Conservation (phyloP, 2,888 invertebrate species). For the Yponomeuta malinellus region DNA sequence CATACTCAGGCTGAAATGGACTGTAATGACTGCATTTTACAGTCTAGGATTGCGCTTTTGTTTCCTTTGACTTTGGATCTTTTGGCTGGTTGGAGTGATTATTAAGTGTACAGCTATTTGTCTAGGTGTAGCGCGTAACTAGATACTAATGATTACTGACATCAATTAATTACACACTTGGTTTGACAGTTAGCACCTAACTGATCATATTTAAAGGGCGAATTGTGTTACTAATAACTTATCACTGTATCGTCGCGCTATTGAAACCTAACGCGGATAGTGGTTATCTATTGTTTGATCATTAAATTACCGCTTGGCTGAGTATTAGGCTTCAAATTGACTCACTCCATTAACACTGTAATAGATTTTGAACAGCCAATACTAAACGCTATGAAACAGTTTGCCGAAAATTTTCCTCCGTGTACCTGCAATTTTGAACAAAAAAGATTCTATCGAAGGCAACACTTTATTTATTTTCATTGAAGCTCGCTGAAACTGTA, state of each 20-base stretch:
- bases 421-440: neutral
- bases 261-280: neutral
- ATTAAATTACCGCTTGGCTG: neutral
- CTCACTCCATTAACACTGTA: neutral
- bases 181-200: constrained; percentile 18
- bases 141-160: constrained; percentile 68
- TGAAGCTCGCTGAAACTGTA: constrained; percentile 33
- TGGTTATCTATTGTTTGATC: constrained; percentile 1
- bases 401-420: neutral
- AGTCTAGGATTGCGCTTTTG: neutral
- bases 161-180: constrained; percentile 51
- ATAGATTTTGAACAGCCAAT: too few species aligned
- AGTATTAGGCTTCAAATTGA: neutral
- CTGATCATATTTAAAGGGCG: constrained; percentile 12
- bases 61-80: constrained; percentile 36
- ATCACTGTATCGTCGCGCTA: neutral
- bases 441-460: neutral
- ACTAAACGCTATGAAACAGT: neutral
- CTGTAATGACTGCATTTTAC: constrained; percentile 25
- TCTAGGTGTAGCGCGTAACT: constrained; percentile 68
- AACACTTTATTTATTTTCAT: neutral
- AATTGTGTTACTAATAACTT: constrained; percentile 11
- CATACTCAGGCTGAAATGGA: constrained; percentile 27
- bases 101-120: constrained; percentile 73
- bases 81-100: constrained; percentile 50